Conservation (phyloP, 2,113 vertebrate genomes). For the Puffinus mauretanicus region DNA sequence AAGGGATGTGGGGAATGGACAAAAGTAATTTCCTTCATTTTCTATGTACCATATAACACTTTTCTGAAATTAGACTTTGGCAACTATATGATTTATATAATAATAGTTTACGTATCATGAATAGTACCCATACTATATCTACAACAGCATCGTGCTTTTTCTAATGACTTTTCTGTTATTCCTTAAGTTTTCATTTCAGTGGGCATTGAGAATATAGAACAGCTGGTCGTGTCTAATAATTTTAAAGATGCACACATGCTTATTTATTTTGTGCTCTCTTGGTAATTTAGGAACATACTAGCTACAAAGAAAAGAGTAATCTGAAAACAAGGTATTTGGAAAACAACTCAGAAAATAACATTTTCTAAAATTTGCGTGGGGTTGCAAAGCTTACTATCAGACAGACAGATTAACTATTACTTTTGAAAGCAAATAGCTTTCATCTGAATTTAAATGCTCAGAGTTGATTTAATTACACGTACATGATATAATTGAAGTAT, state of each 20-base stretch:
- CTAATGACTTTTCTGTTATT: not conserved
- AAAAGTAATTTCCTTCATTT: not conserved
- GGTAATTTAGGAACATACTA: slow-evolving; percentile 16
- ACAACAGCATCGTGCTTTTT: not conserved
- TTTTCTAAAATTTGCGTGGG: not conserved
- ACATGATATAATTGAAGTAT: slow-evolving; percentile 7
- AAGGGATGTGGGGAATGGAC: not conserved
- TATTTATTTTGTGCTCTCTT: not conserved
- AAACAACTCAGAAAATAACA: not conserved
- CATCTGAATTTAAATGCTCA: slow-evolving; percentile 20
- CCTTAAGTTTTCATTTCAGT: not conserved
- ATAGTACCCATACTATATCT: not conserved
- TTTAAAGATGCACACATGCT: slow-evolving; percentile 8
- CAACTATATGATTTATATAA: not conserved
- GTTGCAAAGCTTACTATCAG: not conserved
- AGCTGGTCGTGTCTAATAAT: slow-evolving; percentile 5
- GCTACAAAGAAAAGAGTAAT: not conserved
- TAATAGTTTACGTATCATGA: not conserved
- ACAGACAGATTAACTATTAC: not conserved
- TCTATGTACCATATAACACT: not conserved
- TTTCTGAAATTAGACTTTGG: not conserved
- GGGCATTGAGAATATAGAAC: not conserved
- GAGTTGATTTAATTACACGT: not conserved
- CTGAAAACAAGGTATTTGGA: not conserved
- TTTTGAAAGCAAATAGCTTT: slow-evolving; percentile 4